Evolutionary conservation across 2,888 invertebrate species (phyloP), one percentile per base, ranked within the genome.

Genomic region (Hecatera dysodea): DNA sequence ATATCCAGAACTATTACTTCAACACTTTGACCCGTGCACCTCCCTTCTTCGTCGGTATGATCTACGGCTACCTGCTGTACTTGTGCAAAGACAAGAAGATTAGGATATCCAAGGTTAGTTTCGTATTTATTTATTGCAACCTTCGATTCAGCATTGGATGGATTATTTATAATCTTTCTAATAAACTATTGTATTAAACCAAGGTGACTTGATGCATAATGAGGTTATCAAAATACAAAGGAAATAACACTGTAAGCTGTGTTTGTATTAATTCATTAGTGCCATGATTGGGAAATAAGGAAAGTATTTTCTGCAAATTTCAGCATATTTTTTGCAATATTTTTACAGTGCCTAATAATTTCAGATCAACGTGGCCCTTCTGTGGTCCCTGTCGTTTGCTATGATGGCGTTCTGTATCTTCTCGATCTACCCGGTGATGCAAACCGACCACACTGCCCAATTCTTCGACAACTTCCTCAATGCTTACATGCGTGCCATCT

Each of bases 401-500:
- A 72, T 92, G 84, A 87, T 92, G 87, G 82, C 88, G 0, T 91
- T 92, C 76, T 90, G 91, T 74, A 84, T 92, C 15, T 90, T 92
- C 75, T 87, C 90, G n/a, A 87, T 89, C 36, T 90, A 93, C 72
- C 90, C 93, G 0, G 90, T 91, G 53, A 88, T 89, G 86, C 91
- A 92, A 78, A 29, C 72, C 0, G 87, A 85, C 1, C 88, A 90
- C 65, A 62, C 61, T 0, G 79, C 61, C 0, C 91, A 92, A 69
- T 9, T 80, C 1, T 87, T 91, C 3, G 92, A 93, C 66, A 91
- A 90, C 72, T 87, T 93, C 67, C 84, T 92, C 29, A 93, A 93
- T 72, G 89, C 94, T 0, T 91, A 96, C 61, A 91, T 93, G 86
- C 87, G 96, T 19, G 88, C 93, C 0, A 86, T 91, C 33, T 96